phyloP scores from a whole-genome alignment of 2,797 vertebrate genomes.

The Champsocephalus gunnari region DNA sequence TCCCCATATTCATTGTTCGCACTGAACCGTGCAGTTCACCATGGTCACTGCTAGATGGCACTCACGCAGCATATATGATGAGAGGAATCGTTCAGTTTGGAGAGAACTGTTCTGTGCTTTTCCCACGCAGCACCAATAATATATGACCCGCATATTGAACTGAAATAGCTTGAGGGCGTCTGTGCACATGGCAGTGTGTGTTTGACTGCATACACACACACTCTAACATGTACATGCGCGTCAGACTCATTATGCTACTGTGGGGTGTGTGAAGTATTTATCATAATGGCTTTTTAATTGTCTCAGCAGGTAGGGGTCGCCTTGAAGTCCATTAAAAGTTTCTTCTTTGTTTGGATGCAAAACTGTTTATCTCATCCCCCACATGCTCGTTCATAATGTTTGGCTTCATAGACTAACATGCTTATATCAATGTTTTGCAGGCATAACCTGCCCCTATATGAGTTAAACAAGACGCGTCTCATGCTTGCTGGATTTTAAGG shows the following conservation, averaged over 20 bases:
- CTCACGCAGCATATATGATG: slow-evolving; percentile 3
- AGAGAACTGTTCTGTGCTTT: slow-evolving; percentile 7
- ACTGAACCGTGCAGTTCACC: slow-evolving; percentile 31
- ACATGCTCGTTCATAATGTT: not conserved
- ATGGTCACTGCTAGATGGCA: slow-evolving; percentile 58
- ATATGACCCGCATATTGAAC: not conserved
- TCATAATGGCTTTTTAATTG: slow-evolving; percentile 42
- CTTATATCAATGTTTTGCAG: not conserved
- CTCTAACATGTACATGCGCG: not conserved
- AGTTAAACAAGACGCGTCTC: not conserved
- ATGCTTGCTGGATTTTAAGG: not conserved
- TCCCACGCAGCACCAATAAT: slow-evolving; percentile 17
- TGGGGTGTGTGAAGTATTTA: not conserved
- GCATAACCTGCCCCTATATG: not conserved
- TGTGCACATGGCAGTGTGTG: not conserved
- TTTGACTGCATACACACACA: not conserved
- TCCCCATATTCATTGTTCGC: not conserved
- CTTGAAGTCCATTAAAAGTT: not conserved
- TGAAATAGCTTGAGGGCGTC: slow-evolving; percentile 19
- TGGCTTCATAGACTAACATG: slow-evolving; percentile 3
- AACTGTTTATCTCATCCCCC: not conserved
- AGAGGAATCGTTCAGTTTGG: not conserved
- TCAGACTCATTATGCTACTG: not conserved
- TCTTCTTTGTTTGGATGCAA: not conserved
- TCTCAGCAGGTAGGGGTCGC: slow-evolving; percentile 1